A percentile compares a stretch with the other conserved stretches of the same genome.
Conservation (phyloP, 37 sponge, comb jelly and placozoan genomes). For the Halichondria panicea region DNA sequence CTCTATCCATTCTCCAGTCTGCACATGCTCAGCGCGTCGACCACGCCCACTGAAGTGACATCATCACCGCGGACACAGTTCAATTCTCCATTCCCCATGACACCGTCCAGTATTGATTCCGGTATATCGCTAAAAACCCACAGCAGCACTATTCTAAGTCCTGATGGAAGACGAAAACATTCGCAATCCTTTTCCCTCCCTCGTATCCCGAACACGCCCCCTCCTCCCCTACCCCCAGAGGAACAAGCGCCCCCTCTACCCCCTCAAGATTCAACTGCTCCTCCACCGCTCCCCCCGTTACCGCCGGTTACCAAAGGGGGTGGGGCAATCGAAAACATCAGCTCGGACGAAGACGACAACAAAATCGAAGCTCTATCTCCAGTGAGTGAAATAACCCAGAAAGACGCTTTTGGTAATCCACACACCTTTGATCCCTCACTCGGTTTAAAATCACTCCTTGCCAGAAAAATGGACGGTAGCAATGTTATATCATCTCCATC, state of each 20-base stretch:
- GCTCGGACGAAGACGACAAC: conserved; percentile 51
- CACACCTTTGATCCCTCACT: conserved; percentile 47
- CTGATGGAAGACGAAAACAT: not conserved
- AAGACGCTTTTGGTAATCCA: not conserved
- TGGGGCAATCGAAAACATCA: conserved; percentile 52
- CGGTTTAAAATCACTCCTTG: conserved; percentile 34
- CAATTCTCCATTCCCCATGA: conserved; percentile 2
- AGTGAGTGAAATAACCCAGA: not conserved
- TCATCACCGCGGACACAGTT: not conserved
- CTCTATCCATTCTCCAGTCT: conserved; percentile 26
- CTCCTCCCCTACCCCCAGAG: conserved; percentile 53
- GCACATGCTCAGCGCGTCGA: not conserved
- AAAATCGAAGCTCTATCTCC: not conserved
- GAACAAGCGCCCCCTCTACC: conserved; percentile 41
- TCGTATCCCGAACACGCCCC: not conserved
- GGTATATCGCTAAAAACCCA: conserved; percentile 31
- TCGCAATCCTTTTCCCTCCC: conserved; percentile 5
- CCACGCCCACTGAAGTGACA: not conserved
- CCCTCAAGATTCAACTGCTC: conserved; percentile 16
- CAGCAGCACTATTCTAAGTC: not conserved
- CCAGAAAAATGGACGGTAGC: not conserved
- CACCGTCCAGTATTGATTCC: conserved; percentile 56
- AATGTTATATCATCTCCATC: not conserved
- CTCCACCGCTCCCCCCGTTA: conserved; percentile 32
- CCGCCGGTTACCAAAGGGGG: conserved; percentile 12